These are phyloP conservation scores for Siniperca undulata DNA, from an alignment of 2,797 vertebrate species.

Conservation along the genomic window DNA sequence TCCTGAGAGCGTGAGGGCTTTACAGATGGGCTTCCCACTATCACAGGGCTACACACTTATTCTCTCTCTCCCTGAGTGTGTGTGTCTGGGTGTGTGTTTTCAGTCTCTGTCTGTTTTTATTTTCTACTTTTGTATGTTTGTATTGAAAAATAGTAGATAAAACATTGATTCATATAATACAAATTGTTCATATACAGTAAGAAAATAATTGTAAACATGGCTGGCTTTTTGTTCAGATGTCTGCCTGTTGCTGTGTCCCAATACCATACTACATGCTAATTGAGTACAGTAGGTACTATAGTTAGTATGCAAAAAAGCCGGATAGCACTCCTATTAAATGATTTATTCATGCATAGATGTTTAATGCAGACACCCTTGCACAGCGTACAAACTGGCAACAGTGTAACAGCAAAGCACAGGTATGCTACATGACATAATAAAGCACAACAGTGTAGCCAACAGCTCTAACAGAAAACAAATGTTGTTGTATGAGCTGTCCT, in stretches of 20 bases:
- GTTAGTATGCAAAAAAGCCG: background rate
- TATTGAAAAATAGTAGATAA: background rate
- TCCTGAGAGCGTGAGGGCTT: slow-evolving; percentile 82
- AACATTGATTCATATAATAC: background rate
- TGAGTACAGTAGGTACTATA: background rate
- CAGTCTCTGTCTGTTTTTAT: background rate
- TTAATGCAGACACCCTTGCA: background rate
- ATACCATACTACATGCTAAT: background rate
- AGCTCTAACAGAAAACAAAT: no score
- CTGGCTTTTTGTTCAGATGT: no score
- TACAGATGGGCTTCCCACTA: slow-evolving; percentile 71
- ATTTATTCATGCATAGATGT: background rate
- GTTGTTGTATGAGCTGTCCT: no score
- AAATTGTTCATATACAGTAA: background rate
- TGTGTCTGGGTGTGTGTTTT: slow-evolving; percentile 4
- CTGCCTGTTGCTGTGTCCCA: background rate
- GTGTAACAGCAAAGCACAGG: background rate
- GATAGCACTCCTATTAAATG: background rate
- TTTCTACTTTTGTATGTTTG: slow-evolving; percentile 9
- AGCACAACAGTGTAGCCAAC: background rate
- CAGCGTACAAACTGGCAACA: background rate
- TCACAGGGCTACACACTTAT: slow-evolving; percentile 28
- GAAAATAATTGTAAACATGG: background rate
- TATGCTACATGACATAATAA: background rate
- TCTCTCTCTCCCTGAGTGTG: slow-evolving; percentile 1